Percentiles rank a stretch among this genome's conserved stretches.
Conservation (phyloP, 2,113 vertebrate species). For the Cisticola juncidis region DNA sequence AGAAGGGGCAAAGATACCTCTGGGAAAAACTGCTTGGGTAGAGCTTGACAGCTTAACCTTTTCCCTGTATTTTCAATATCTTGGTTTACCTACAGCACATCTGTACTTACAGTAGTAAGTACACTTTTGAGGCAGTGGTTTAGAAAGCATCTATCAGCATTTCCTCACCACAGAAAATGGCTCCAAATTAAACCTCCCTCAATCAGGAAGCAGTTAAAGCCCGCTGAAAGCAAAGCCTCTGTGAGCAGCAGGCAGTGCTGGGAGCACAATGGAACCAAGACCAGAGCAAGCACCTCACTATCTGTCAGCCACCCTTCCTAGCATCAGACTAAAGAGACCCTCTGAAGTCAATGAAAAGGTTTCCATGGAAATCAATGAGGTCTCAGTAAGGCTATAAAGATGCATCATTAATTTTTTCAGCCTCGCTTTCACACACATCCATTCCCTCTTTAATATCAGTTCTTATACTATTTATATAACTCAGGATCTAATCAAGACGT, state of each 20-base stretch:
- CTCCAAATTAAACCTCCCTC: conserved; percentile 9
- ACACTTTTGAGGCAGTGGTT: background rate
- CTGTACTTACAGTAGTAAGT: background rate
- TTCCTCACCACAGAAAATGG: background rate
- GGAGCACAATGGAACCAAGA: background rate
- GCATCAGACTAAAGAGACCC: conserved; percentile 18
- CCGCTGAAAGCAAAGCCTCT: background rate
- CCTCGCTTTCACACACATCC: conserved; percentile 34
- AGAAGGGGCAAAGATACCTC: background rate
- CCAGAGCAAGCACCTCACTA: conserved; percentile 25
- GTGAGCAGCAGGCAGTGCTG: conserved; percentile 4
- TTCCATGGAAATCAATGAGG: conserved; percentile 68
- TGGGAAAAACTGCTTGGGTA: background rate
- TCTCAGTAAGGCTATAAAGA: conserved; percentile 62
- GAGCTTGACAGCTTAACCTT: background rate
- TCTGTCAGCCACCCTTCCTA: conserved; percentile 24
- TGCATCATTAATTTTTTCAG: conserved; percentile 67
- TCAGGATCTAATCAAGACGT: conserved; percentile 61
- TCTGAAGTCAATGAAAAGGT: conserved; percentile 56
- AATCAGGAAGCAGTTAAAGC: conserved; percentile 13
- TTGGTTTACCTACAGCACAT: background rate
- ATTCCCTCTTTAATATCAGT: conserved; percentile 48
- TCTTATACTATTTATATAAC: conserved; percentile 63
- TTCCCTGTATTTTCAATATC: background rate
- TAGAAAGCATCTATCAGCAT: background rate